These are phyloP conservation scores for Nemurella pictetii DNA, from an alignment of 2,888 invertebrate species.

Conservation along the genomic window DNA sequence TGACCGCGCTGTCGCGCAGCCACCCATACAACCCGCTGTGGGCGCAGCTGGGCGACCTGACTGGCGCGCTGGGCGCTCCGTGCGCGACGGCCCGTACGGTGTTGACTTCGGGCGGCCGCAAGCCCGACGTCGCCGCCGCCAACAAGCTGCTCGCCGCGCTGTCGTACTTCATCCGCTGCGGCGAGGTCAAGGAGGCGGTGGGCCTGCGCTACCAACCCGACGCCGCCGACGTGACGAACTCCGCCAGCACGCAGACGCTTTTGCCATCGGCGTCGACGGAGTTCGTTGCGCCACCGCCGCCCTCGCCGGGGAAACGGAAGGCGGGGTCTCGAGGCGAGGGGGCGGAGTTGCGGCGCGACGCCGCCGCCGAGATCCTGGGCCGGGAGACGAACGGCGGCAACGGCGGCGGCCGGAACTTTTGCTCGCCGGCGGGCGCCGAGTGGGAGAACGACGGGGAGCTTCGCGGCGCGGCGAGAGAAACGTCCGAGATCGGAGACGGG, in stretches of 20 bases:
- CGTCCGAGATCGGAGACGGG: too few species aligned
- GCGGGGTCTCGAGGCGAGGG: not conserved
- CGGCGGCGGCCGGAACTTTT: constrained; percentile 18
- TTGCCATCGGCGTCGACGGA: not conserved
- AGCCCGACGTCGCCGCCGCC: constrained; percentile 65
- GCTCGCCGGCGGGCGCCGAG: constrained; percentile 30
- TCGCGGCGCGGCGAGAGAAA: not conserved
- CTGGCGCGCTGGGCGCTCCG: constrained; percentile 82
- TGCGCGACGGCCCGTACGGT: constrained; percentile 78
- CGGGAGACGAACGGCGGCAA: not conserved
- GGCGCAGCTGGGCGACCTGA: constrained; percentile 86
- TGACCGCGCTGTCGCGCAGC: constrained; percentile 58
- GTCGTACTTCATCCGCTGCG: constrained; percentile 86
- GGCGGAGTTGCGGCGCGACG: not conserved
- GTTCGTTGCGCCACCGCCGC: not conserved
- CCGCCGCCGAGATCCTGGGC: not conserved
- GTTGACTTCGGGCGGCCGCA: constrained; percentile 62
- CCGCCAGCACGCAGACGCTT: not conserved
- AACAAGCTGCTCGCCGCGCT: constrained; percentile 75
- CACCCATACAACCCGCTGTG: constrained; percentile 86
- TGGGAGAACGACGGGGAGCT: constrained; percentile 32
- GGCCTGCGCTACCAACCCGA: not conserved
- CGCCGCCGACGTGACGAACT: too few species aligned
- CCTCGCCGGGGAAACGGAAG: not conserved
- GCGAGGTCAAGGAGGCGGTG: constrained; percentile 59